phyloP scores from a whole-genome alignment of 1,140 invertebrate species.

The Phenacoccus solenopsis region DNA sequence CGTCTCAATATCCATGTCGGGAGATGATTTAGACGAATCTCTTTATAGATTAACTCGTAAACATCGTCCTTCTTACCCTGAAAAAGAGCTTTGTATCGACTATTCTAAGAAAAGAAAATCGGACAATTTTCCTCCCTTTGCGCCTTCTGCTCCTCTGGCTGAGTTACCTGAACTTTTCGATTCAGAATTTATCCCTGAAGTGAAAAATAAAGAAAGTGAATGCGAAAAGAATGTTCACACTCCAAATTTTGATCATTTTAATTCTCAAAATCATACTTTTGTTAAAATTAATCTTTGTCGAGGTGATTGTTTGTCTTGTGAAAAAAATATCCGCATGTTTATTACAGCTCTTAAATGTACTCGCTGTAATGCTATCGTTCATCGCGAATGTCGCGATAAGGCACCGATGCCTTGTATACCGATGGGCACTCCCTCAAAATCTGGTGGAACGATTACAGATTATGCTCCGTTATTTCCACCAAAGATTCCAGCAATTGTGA shows the following conservation, averaged over 20 bases:
- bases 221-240: neutral
- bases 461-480: constrained; percentile 60
- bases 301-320: neutral
- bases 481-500: constrained; percentile 83
- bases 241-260: neutral
- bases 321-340: neutral
- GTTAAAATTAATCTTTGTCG: neutral
- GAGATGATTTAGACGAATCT: neutral
- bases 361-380: constrained; percentile 61
- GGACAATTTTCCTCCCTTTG: neutral
- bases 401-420: constrained; percentile 70
- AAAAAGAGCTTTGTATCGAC: neutral
- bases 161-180: neutral
- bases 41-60: neutral
- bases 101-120: neutral
- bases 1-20: neutral
- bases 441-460: constrained; percentile 59
- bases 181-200: neutral
- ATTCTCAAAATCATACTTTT: neutral
- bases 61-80: neutral
- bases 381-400: constrained; percentile 63
- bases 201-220: neutral
- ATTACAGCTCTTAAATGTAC: constrained; percentile 51
- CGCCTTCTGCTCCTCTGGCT: neutral
- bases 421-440: constrained; percentile 45